phyloP scores from a whole-genome alignment of 2,113 vertebrate species.

The Cisticola juncidis region DNA sequence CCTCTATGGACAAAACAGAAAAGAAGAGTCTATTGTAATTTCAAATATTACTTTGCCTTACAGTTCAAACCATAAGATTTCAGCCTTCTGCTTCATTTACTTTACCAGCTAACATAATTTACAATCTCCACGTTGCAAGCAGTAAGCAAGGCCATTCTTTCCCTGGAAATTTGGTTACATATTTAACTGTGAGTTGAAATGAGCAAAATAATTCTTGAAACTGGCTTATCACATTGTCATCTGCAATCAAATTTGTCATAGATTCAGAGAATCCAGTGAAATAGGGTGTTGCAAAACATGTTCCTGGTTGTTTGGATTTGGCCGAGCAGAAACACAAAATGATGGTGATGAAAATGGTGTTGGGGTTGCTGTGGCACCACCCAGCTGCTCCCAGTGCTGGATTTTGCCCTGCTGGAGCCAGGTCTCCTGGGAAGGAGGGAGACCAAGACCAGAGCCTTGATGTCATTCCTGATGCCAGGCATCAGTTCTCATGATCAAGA shows the following conservation, averaged over 20 bases:
- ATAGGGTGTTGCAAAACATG: neutral
- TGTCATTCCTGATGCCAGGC: neutral
- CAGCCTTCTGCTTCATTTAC: neutral
- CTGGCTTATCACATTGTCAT: neutral
- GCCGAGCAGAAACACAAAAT: neutral
- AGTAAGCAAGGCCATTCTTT: neutral
- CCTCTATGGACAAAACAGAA: neutral
- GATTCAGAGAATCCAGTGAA: neutral
- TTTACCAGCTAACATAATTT: neutral
- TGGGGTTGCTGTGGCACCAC: neutral
- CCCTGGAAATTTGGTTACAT: neutral
- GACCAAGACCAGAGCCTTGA: neutral
- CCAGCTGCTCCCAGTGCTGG: rapidly evolving
- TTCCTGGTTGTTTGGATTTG: neutral
- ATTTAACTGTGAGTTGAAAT: neutral
- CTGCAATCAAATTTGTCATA: neutral
- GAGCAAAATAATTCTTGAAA: neutral
- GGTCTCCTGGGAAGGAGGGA: neutral
- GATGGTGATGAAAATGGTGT: neutral
- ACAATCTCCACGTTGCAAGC: neutral
- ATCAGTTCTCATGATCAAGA: neutral
- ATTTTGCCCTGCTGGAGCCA: neutral
- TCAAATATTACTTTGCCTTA: neutral
- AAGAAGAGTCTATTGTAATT: neutral
- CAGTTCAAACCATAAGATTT: neutral